A percentile compares a stretch with the other conserved stretches of the same genome.
These are phyloP conservation scores for Muscidifurax raptorellus DNA, from an alignment of 1,140 invertebrate species.

Conservation along the genomic window DNA sequence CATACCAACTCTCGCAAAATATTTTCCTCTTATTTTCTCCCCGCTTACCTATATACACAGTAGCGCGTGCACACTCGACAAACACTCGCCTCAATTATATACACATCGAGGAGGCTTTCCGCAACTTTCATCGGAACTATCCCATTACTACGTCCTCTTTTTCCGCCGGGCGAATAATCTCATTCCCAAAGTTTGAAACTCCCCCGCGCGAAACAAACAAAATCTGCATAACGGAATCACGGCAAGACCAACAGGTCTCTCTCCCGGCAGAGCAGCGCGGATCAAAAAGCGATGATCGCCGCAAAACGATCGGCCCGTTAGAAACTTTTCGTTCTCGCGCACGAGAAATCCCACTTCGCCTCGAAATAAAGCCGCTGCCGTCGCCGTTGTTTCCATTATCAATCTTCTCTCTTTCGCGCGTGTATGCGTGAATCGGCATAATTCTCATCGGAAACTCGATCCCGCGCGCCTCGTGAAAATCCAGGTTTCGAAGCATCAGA, in stretches of 20 bases:
- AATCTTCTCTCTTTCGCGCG: not conserved
- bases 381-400: not conserved
- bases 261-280: not conserved
- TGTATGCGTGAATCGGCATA: not conserved
- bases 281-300: constrained; percentile 23
- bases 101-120: not conserved
- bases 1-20: not conserved
- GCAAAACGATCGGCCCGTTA: constrained; percentile 1
- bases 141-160: not conserved
- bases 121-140: not conserved
- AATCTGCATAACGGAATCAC: constrained; percentile 9
- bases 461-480: too few relatives aligned
- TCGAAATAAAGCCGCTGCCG: not conserved
- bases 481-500: too few relatives aligned
- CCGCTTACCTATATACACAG: too few relatives aligned
- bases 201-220: not conserved
- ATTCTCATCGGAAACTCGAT: not conserved
- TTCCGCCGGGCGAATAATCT: not conserved
- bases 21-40: not conserved
- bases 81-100: not conserved
- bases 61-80: not conserved
- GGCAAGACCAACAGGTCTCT: constrained; percentile 21
- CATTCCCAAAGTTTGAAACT: not conserved
- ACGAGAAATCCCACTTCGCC: not conserved
- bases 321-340: constrained; percentile 29